A percentile compares a stretch with the other conserved stretches of the same genome.
Conservation (phyloP, 2,113 vertebrate genomes). For the Aphyosemion australe region DNA sequence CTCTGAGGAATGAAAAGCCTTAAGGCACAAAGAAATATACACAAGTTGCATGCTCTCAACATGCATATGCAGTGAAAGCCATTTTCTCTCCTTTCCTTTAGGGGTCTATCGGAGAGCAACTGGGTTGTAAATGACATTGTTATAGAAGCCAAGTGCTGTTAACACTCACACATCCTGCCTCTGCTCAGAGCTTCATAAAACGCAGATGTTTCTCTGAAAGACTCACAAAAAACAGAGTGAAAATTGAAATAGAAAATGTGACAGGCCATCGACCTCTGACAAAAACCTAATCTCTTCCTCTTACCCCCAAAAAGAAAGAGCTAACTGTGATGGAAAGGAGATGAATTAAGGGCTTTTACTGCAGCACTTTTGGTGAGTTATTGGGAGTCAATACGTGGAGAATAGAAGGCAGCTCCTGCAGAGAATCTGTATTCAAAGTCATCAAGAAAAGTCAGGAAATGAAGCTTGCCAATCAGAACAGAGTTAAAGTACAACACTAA, state of each 20-base stretch:
- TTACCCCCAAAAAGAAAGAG: constrained; percentile 26
- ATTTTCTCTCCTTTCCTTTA: constrained; percentile 61
- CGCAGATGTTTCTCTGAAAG: constrained; percentile 81
- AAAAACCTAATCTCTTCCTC: constrained; percentile 64
- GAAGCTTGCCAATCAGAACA: constrained; percentile 72
- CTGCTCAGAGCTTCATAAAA: constrained; percentile 71
- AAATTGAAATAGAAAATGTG: constrained; percentile 63
- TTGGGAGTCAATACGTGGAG: constrained; percentile 64
- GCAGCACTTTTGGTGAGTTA: constrained; percentile 15
- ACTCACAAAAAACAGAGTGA: constrained; percentile 53
- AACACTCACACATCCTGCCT: constrained; percentile 74
- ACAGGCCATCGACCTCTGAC: constrained; percentile 66
- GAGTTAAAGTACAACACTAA: constrained; percentile 54
- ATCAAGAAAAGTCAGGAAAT: constrained; percentile 71
- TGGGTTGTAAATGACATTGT: constrained; percentile 76
- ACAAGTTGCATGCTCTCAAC: constrained; percentile 55
- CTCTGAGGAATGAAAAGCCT: constrained; percentile 70
- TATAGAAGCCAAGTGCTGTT: constrained; percentile 75
- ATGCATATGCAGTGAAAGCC: constrained; percentile 64
- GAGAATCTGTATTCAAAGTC: constrained; percentile 66
- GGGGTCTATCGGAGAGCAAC: constrained; percentile 72
- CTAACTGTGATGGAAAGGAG: constrained; percentile 54
- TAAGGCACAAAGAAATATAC: constrained; percentile 67
- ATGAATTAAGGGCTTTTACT: constrained; percentile 64
- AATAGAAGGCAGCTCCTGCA: constrained; percentile 56